Base-by-base conservation (phyloP, 2,113 vertebrate genomes). In the Gavialis gangeticus region DNA sequence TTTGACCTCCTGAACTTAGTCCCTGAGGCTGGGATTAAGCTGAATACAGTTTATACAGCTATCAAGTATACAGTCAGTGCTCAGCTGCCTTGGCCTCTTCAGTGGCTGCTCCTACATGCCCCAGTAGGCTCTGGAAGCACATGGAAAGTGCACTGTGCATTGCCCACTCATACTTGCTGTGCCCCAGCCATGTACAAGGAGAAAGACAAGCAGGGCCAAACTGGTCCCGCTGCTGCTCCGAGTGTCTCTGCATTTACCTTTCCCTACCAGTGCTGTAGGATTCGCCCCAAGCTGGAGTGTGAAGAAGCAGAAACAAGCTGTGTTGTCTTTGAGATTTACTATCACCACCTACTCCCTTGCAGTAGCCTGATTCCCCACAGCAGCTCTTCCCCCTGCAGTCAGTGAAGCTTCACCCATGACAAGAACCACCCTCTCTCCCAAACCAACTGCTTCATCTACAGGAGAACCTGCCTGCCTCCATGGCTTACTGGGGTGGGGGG, bases 131-230 rank as follows among this genome's bases (percentile, higher is more conserved):
- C 73, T 69, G 85, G 82, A 30, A 85, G 63, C 12, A 22, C 28
- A 57, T 85, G 67, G 58, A 2, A 77, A 0, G 0, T 3, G 55
- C 54, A 59, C 24, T n/a, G 37, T 60, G 14, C 5, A 21, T 85
- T 92, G 85, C 37, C 27, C 62, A 62, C 0, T 4, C n/a, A 22
- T 1, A 0, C 0, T 0, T 24, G 89, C 34, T 27, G 5, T 79
- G 80, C 37, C 82, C 22, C 37, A 82, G 73, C 12, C 55, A 46
- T 46, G 86, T 82, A 66, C 2, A 37, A 62, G 78, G 37, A 34
- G 18, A 83, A 79, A 64, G 5, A 4, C 30, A 17, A 12, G 30
- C 58, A 83, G 54, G 73, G 57, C 28, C 59, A 46, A 0, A 1
- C 64, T 94, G 57, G 22, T 84, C 3, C 81, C 84, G 89, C 87